phyloP scores from a whole-genome alignment of 2,113 vertebrate species.

The Clarias gariepinus region DNA sequence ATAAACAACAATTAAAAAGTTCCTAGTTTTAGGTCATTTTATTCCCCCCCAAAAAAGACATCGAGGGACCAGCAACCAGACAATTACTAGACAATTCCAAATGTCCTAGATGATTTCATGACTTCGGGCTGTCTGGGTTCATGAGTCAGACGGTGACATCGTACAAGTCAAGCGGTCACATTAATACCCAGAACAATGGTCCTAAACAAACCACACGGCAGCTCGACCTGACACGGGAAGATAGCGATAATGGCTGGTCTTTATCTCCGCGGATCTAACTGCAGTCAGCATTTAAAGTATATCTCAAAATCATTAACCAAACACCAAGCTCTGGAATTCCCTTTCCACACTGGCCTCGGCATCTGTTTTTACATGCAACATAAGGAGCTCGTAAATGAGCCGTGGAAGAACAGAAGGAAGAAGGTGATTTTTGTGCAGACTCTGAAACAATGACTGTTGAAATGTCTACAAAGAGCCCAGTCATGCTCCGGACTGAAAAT shows the following conservation, averaged over 20 bases:
- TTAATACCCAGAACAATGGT: constrained; percentile 14
- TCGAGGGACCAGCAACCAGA: no score
- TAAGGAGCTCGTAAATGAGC: constrained; percentile 34
- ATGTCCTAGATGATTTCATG: background rate
- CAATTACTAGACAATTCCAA: background rate
- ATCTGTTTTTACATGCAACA: constrained; percentile 22
- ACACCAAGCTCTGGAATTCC: constrained; percentile 17
- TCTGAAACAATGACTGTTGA: constrained; percentile 54
- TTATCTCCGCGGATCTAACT: constrained; percentile 27
- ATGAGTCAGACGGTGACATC: background rate
- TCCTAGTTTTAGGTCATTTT: no score
- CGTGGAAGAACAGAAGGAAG: constrained; percentile 55
- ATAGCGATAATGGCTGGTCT: background rate
- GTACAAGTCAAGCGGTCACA: background rate
- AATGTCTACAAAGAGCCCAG: constrained; percentile 58
- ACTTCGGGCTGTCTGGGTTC: background rate
- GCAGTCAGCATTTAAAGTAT: constrained; percentile 1
- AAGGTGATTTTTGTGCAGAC: constrained; percentile 40
- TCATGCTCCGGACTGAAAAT: constrained; percentile 44
- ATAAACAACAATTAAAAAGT: no score
- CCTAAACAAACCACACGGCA: background rate
- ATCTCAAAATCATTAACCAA: constrained; percentile 43
- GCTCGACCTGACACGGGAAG: background rate
- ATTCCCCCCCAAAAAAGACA: no score
- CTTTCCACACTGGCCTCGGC: constrained; percentile 14